Percentiles rank a stretch among this genome's conserved stretches.
Conservation (phyloP, 2,888 invertebrate species). For the Aspidapion aeneum region DNA sequence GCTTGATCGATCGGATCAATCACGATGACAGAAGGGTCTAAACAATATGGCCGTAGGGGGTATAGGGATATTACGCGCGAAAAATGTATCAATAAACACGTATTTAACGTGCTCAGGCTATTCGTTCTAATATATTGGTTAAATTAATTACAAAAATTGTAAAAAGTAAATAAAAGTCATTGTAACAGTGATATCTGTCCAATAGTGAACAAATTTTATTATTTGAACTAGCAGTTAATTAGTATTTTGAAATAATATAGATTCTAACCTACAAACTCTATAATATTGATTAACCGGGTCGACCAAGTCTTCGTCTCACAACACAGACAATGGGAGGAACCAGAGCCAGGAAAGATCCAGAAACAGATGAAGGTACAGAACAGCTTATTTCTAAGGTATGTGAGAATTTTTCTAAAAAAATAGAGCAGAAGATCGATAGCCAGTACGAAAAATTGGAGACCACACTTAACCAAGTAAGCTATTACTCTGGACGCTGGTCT, state of each 20-base stretch:
- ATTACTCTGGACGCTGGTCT: too few species aligned
- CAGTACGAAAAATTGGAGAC: neutral
- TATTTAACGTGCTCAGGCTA: neutral
- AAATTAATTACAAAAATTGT: neutral
- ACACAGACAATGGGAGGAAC: neutral
- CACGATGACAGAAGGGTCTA: too few species aligned
- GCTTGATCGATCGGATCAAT: too few species aligned
- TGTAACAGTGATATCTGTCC: too few species aligned
- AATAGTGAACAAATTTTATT: neutral
- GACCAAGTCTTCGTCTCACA: neutral
- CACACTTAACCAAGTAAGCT: too few species aligned
- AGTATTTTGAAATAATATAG: neutral
- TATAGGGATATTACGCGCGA: too few species aligned
- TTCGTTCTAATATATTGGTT: neutral
- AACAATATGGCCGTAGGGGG: too few species aligned
- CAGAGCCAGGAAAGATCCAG: neutral
- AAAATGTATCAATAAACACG: too few species aligned
- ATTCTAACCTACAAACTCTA: neutral
- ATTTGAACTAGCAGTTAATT: neutral
- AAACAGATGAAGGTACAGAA: neutral
- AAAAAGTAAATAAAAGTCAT: neutral
- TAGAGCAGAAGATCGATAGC: neutral
- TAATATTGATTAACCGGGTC: neutral
- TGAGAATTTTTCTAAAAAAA: neutral
- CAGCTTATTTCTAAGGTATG: neutral